A percentile compares a stretch with the other conserved stretches of the same genome.
Conservation (phyloP, 2,888 invertebrate genomes). For the Deilephila porcellus region DNA sequence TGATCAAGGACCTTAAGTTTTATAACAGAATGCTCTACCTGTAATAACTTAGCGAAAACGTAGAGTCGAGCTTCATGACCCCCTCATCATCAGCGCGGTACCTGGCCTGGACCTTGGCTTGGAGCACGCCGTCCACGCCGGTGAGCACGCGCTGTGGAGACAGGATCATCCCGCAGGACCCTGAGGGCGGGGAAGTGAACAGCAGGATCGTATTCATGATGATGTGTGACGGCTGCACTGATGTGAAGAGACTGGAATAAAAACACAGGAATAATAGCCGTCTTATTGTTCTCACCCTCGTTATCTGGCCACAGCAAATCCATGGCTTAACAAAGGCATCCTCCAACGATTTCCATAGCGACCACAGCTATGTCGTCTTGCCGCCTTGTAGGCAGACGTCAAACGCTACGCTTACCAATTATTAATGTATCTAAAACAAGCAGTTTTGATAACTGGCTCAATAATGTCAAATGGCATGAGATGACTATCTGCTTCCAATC, state of each 20-base stretch:
- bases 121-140: constrained; percentile 42
- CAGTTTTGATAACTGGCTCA: too few relatives aligned
- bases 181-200: constrained; percentile 64
- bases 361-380: too few relatives aligned
- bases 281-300: too few relatives aligned
- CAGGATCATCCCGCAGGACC: constrained; percentile 71
- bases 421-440: too few relatives aligned
- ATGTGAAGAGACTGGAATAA: constrained; percentile 62
- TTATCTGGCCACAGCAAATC: too few relatives aligned
- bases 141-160: constrained; percentile 59
- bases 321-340: too few relatives aligned
- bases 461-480: too few relatives aligned
- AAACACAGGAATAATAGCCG: not conserved
- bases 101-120: constrained; percentile 44
- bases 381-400: too few relatives aligned
- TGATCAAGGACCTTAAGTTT: not conserved
- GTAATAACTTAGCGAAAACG: constrained; percentile 54
- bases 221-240: constrained; percentile 63
- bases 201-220: constrained; percentile 67
- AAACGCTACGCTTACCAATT: too few relatives aligned
- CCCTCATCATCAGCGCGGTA: constrained; percentile 41
- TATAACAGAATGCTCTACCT: constrained; percentile 48
- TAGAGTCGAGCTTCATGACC: constrained; percentile 40
- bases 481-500: too few relatives aligned
- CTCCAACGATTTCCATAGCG: too few relatives aligned